Evolutionary conservation across 2,888 invertebrate species (phyloP).

Genomic region (Pyrgus malvae): DNA sequence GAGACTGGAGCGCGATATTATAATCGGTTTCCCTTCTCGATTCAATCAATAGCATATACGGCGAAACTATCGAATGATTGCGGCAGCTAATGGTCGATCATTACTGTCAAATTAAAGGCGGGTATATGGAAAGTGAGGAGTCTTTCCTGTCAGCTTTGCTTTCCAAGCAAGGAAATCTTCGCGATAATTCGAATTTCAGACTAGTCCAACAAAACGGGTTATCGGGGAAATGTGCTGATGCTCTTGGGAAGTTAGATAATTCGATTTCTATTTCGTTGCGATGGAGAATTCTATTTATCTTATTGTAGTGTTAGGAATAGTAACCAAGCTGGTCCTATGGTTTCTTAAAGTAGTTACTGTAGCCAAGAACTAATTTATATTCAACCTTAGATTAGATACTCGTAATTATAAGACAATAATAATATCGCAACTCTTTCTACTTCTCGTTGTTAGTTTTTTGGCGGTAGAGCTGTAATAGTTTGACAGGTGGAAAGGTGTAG

Average conservation of each 20-base stretch:
- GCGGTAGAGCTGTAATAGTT: too few relatives aligned
- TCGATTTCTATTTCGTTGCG: constrained; percentile 1
- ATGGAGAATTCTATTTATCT: neutral
- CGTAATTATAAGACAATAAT: too few relatives aligned
- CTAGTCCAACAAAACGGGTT: constrained; percentile 11
- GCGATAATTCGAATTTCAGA: constrained; percentile 9
- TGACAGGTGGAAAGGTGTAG: too few relatives aligned
- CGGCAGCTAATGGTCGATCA: constrained; percentile 43
- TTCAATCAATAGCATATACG: constrained; percentile 33
- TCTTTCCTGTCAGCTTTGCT: constrained; percentile 43
- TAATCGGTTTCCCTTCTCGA: constrained; percentile 33
- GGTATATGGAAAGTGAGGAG: constrained; percentile 45
- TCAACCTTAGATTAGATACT: too few relatives aligned
- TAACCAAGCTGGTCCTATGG: too few relatives aligned
- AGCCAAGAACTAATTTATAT: too few relatives aligned
- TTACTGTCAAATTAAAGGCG: constrained; percentile 50
- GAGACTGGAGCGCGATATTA: constrained; percentile 31
- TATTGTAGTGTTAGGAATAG: too few relatives aligned
- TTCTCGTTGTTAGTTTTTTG: too few relatives aligned
- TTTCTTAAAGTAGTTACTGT: too few relatives aligned
- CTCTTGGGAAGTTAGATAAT: constrained; percentile 5
- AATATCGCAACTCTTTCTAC: too few relatives aligned
- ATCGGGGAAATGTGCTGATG: constrained; percentile 12
- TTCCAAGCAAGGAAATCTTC: constrained; percentile 37
- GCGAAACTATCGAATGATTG: constrained; percentile 20